Evolutionary conservation across 2,113 vertebrate species (phyloP).

Genomic region (Siphamia tubifer): DNA sequence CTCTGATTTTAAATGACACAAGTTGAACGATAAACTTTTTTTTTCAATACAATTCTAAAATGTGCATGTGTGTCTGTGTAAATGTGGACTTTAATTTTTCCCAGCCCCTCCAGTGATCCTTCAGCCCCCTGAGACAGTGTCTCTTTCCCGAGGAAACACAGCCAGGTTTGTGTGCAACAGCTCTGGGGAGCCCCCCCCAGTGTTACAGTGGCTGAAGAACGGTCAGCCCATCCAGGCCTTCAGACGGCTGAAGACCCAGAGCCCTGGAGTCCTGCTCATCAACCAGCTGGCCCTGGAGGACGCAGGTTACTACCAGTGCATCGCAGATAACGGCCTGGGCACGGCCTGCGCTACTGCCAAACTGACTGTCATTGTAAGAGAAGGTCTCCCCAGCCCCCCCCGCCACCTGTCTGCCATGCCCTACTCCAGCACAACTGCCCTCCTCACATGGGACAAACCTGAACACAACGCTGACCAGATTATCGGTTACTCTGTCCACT

Average conservation of each 20-base stretch:
- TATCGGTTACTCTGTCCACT: slow-evolving; percentile 97
- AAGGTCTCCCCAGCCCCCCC: slow-evolving; percentile 94
- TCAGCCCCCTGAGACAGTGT: slow-evolving; percentile 91
- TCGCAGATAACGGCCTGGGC: slow-evolving; percentile 91
- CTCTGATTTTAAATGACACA: no score
- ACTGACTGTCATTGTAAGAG: slow-evolving; percentile 90
- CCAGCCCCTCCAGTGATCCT: slow-evolving; percentile 90
- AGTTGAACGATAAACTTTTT: no score
- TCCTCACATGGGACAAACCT: slow-evolving; percentile 91
- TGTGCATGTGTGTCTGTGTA: neutral
- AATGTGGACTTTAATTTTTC: neutral
- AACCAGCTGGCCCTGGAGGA: slow-evolving; percentile 95
- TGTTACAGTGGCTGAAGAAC: slow-evolving; percentile 90
- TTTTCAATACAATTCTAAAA: neutral
- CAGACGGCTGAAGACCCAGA: slow-evolving; percentile 90
- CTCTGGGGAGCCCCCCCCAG: slow-evolving; percentile 87
- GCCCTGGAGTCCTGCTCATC: slow-evolving; percentile 89
- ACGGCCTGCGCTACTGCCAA: slow-evolving; percentile 89
- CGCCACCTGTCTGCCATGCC: slow-evolving; percentile 83
- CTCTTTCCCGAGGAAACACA: slow-evolving; percentile 91
- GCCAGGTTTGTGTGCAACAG: slow-evolving; percentile 95
- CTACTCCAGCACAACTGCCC: slow-evolving; percentile 87
- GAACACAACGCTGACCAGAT: slow-evolving; percentile 93
- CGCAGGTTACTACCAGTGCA: slow-evolving; percentile 94
- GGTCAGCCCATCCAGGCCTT: slow-evolving; percentile 85